Evolutionary conservation across 2,113 vertebrate species (phyloP), one percentile per base, ranked within the genome.

Genomic region (Rynchops niger): DNA sequence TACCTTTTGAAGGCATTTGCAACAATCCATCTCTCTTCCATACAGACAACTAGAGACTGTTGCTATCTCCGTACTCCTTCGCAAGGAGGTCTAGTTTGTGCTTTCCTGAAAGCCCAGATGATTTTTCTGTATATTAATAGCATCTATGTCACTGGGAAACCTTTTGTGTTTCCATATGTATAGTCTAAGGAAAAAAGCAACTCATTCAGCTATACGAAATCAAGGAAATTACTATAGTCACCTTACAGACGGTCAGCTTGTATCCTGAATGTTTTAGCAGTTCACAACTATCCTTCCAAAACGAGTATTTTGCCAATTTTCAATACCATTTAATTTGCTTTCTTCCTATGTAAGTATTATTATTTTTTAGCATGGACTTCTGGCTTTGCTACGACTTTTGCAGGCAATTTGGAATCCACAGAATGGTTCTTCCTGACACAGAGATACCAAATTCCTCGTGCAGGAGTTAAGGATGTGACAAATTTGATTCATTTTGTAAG

Each of bases 41-140:
- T 17, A 22, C 15, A 34, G 17, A 3, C 47, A 85, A 12, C 15
- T 70, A 50, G 49, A 84, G 79, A 14, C 9, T 53, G 16, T 27
- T 78, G 20, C 19, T 66, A 6, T 25, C 19, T 70, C 65, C 36
- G 25, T 43, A 71, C 26, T 22, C 25, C 32, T 91, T 89, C 78
- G 84, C 63, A 79, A 42, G 70, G 84, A 76, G 49, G 55, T 67
- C 32, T 87, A 56, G 47, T 43, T 96, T 82, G 59, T 69, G 52
- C 66, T 93, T 96, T 93, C 42, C 87, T 67, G 89, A 96, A 86
- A 95, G 53, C 63, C 53, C 32, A 59, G 22, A 70, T 82, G 38
- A 52, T 82, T 94, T 93, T 94, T 69, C 43, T 65, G 58, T 74
- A 38, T 62, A 84, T 91, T 80, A 92, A 81, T 90, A 47, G 70